Evolutionary conservation across 2,113 vertebrate genomes (phyloP).

Genomic region (Pelodiscus sinensis): DNA sequence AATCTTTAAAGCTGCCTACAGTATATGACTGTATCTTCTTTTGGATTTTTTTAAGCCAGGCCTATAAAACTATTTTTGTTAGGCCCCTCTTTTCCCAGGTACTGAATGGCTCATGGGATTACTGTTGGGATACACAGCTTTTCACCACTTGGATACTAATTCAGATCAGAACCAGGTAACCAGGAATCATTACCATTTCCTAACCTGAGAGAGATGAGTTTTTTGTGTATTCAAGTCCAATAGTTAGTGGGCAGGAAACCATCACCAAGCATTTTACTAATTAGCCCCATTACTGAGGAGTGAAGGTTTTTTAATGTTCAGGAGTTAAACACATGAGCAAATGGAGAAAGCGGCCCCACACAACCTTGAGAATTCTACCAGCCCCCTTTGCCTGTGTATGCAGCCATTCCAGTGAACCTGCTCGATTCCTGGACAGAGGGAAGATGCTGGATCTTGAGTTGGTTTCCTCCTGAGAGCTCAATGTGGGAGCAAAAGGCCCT

Average conservation of each 20-base stretch:
- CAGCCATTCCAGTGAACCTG: neutral
- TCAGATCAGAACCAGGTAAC: neutral
- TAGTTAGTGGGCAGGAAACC: neutral
- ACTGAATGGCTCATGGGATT: conserved; percentile 10
- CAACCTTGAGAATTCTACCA: neutral
- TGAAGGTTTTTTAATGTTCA: neutral
- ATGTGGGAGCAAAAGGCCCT: neutral
- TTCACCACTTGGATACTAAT: neutral
- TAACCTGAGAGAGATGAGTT: neutral
- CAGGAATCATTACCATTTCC: neutral
- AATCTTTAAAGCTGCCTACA: neutral
- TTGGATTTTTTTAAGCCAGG: neutral
- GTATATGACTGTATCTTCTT: neutral
- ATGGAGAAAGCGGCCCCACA: neutral
- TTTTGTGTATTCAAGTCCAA: neutral
- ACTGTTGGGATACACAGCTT: neutral
- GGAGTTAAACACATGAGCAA: neutral
- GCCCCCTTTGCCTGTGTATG: neutral
- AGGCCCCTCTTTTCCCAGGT: neutral
- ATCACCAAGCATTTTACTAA: neutral
- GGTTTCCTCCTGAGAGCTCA: neutral
- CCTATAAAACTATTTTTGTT: neutral
- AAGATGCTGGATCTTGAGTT: neutral
- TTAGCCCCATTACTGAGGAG: neutral
- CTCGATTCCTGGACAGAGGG: neutral